These are phyloP conservation scores for Daboia siamensis DNA, from an alignment of 2,113 vertebrate genomes.

Conservation along the genomic window DNA sequence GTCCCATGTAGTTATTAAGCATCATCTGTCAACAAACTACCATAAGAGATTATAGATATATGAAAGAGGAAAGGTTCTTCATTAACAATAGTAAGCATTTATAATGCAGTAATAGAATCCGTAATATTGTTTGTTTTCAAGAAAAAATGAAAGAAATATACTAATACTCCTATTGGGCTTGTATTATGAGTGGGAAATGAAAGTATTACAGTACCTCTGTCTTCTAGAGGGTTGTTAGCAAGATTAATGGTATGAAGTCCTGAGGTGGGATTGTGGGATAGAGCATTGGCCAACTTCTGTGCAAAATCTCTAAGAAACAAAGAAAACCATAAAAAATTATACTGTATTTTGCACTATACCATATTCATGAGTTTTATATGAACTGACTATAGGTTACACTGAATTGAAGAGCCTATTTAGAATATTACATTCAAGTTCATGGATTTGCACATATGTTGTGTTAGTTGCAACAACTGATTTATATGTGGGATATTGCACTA, in stretches of 20 bases:
- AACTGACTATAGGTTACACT: background rate
- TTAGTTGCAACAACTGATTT: background rate
- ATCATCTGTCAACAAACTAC: constrained; percentile 9
- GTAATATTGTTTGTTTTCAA: constrained; percentile 10
- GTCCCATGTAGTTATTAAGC: constrained; percentile 11
- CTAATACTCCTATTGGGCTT: constrained; percentile 10
- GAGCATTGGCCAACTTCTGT: constrained; percentile 88
- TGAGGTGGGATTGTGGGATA: constrained; percentile 88
- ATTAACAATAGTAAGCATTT: constrained; percentile 29
- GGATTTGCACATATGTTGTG: background rate
- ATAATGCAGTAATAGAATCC: constrained; percentile 12
- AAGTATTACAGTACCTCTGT: constrained; percentile 78
- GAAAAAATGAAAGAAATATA: background rate
- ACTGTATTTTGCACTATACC: constrained; percentile 27
- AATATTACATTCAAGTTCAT: background rate
- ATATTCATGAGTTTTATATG: constrained; percentile 28
- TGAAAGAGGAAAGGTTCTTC: constrained; percentile 20
- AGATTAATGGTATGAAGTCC: constrained; percentile 93
- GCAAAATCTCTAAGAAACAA: constrained; percentile 83
- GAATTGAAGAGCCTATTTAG: background rate
- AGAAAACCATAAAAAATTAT: constrained; percentile 32
- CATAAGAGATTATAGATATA: background rate
- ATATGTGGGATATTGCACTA: background rate
- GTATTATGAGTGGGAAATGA: background rate
- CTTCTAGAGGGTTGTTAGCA: constrained; percentile 92